Base-by-base conservation (phyloP, 2,797 vertebrate species). In the Acestrorhynchus altus region DNA sequence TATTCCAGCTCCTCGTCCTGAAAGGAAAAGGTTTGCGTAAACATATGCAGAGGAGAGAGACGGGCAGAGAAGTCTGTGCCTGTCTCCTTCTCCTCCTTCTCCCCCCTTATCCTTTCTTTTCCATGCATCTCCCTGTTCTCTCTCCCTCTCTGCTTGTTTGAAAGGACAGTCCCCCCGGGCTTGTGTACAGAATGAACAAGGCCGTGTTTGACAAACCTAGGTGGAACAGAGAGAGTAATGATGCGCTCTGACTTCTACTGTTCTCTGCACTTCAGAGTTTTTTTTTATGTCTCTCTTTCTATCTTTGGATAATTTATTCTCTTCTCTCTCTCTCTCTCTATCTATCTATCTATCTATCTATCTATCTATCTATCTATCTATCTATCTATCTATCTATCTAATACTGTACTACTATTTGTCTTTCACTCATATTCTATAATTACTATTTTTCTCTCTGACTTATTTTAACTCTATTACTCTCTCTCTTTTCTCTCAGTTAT, bases 131-230 rank as follows among this genome's bases (percentile, higher is more conserved):
- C 60, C 39, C 70, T 68, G 67, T 74, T 31, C 26, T 35, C 57
- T 39, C 67, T 82, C 84, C 84, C 81, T 85, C 81, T 70, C 65
- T 64, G 44, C 59, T 57, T 82, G 76, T 86, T 77, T 83, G 88
- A 84, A 85, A 15, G 89, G 90, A 91, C 91, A 90, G 87, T 82
- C 89, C 91, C 95, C 96, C 93, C 88, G 89, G 95, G 95, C 95
- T 92, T 95, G 90, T 90, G 91, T 94, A 93, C 86, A 84, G 87
- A 87, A 88, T 85, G 87, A 95, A 91, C 92, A 94, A 95, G 95
- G 94, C 93, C 83, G 87, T 92, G 93, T 96, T 95, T 94, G 93
- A 96, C 93, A 95, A 95, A 95, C 94, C 94, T 93, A 96, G 93
- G 95, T 95, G 92, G 93, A 94, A 93, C 92, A 92, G 91, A 93